Percentiles rank a stretch among this genome's conserved stretches.
phyloP scores from a whole-genome alignment of 2,797 vertebrate species.

The Sebastes trivittatus region DNA sequence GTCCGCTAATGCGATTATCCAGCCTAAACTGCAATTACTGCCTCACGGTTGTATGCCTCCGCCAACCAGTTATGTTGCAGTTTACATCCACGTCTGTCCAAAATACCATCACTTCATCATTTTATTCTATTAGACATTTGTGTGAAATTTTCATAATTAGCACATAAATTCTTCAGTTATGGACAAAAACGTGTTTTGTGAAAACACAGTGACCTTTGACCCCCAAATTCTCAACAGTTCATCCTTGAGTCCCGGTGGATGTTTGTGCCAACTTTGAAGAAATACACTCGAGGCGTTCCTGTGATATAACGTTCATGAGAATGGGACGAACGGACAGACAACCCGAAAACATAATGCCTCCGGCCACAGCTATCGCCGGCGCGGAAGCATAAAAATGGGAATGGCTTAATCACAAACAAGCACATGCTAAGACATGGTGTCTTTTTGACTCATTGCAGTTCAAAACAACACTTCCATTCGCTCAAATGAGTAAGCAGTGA shows the following conservation, averaged over 20 bases:
- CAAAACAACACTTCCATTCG: constrained; percentile 10
- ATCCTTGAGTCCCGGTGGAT: not conserved
- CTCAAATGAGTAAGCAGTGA: constrained; percentile 32
- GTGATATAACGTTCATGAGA: not conserved
- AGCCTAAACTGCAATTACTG: not conserved
- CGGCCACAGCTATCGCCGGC: not conserved
- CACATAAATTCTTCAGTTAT: not conserved
- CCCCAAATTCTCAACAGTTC: not conserved
- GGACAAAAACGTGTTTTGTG: not conserved
- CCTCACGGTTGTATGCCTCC: not conserved
- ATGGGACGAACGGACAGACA: not conserved
- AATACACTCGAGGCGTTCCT: not conserved
- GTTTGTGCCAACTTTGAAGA: not conserved
- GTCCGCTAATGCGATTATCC: constrained; percentile 15
- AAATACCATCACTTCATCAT: not conserved
- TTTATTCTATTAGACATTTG: not conserved
- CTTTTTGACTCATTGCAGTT: not conserved
- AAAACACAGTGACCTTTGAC: not conserved
- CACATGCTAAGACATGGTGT: not conserved
- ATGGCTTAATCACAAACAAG: not conserved
- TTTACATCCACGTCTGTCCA: not conserved
- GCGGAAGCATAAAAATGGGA: not conserved
- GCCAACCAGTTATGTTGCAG: not conserved
- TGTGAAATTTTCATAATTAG: not conserved
- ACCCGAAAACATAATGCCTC: not conserved